Percentiles rank a stretch among this genome's conserved stretches.
Conservation (phyloP, 2,113 vertebrate species). For the Dicrurus megarhynchus region DNA sequence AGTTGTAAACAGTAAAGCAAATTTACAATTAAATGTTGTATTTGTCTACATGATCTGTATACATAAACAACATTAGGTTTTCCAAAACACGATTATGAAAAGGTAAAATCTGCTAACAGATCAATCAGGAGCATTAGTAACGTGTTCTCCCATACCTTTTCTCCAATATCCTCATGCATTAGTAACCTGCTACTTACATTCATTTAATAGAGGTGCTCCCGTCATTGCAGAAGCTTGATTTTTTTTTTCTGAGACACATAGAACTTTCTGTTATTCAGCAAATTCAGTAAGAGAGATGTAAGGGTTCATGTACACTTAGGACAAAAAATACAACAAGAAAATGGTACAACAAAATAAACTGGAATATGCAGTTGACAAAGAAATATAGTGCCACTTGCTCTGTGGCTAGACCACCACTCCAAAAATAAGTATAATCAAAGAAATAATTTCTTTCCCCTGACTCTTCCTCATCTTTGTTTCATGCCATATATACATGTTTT, state of each 20-base stretch:
- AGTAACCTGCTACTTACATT: slow-evolving; percentile 13
- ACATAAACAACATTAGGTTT: not conserved
- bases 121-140: not conserved
- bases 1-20: not conserved
- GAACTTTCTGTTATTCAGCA: not conserved
- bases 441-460: not conserved
- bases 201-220: not conserved
- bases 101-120: not conserved
- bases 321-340: slow-evolving; percentile 1
- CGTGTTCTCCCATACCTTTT: not conserved
- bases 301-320: not conserved
- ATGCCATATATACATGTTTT: not conserved
- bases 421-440: not conserved
- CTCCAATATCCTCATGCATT: not conserved
- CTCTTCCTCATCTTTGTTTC: not conserved
- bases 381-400: not conserved
- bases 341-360: not conserved
- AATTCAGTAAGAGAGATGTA: slow-evolving; percentile 8
- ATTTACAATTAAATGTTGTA: not conserved
- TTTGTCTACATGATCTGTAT: not conserved
- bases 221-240: not conserved
- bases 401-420: not conserved
- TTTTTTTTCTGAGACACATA: not conserved
- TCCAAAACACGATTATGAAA: not conserved
- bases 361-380: not conserved